phyloP scores from a whole-genome alignment of 2,797 vertebrate genomes.

The Parauchenoglanis ngamensis region DNA sequence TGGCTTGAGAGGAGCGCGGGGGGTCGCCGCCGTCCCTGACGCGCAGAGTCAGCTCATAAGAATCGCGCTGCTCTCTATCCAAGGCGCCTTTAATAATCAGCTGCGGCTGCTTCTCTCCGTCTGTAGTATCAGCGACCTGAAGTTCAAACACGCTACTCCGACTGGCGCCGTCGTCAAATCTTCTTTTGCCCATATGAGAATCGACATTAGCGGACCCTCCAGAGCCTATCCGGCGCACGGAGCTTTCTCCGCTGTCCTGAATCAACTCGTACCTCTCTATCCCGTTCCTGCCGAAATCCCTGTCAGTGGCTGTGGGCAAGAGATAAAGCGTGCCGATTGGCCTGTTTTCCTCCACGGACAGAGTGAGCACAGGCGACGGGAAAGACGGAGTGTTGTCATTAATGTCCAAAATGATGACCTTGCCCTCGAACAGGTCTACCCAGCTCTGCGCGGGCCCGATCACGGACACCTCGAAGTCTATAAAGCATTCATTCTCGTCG shows the following conservation, averaged over 20 bases:
- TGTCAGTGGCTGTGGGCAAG: slow-evolving; percentile 94
- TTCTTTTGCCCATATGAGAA: slow-evolving; percentile 77
- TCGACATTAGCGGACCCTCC: slow-evolving; percentile 59
- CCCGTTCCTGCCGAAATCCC: slow-evolving; percentile 95
- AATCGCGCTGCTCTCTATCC: slow-evolving; percentile 94
- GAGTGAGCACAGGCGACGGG: slow-evolving; percentile 93
- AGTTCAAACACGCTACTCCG: slow-evolving; percentile 93
- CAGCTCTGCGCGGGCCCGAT: slow-evolving; percentile 98
- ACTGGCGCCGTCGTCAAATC: slow-evolving; percentile 77
- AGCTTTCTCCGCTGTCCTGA: slow-evolving; percentile 85
- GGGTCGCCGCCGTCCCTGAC: slow-evolving; percentile 94
- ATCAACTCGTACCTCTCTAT: slow-evolving; percentile 97
- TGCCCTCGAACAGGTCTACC: slow-evolving; percentile 96
- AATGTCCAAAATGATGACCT: slow-evolving; percentile 95
- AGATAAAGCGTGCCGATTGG: slow-evolving; percentile 96
- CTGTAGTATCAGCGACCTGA: slow-evolving; percentile 95
- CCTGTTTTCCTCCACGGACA: slow-evolving; percentile 97
- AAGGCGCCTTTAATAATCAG: slow-evolving; percentile 97
- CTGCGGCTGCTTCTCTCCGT: slow-evolving; percentile 97
- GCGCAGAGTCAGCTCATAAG: slow-evolving; percentile 93
- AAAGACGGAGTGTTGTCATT: slow-evolving; percentile 98
- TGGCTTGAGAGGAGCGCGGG: slow-evolving; percentile 92
- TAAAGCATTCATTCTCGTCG: slow-evolving; percentile 97
- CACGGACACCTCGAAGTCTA: slow-evolving; percentile 98
- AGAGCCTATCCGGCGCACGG: slow-evolving; percentile 72